These are phyloP conservation scores for Sterrhoptilus dennistouni DNA, from an alignment of 2,113 vertebrate species.

Conservation along the genomic window DNA sequence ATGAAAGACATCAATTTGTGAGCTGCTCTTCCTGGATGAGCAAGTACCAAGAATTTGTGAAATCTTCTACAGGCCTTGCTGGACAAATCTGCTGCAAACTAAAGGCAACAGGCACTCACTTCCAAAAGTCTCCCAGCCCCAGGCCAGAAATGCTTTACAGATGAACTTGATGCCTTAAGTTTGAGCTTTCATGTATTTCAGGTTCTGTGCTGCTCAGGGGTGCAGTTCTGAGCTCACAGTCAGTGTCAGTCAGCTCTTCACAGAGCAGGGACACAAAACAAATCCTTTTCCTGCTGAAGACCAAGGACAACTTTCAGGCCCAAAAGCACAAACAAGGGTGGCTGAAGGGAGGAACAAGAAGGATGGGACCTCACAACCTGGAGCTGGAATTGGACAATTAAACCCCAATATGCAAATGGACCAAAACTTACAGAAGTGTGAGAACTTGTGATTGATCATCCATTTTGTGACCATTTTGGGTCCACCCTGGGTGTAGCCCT, in stretches of 20 bases:
- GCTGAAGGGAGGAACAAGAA: not conserved
- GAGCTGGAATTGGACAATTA: not conserved
- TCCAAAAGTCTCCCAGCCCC: not conserved
- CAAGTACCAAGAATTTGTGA: rapidly evolving
- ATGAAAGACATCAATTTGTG: not conserved
- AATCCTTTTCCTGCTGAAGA: not conserved
- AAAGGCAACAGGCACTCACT: not conserved
- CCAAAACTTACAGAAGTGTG: not conserved
- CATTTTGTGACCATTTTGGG: not conserved
- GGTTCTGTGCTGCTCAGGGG: not conserved
- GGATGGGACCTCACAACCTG: not conserved
- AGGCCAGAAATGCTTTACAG: not conserved
- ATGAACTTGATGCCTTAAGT: not conserved
- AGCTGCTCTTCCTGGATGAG: not conserved
- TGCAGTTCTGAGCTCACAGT: not conserved
- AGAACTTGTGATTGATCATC: rapidly evolving
- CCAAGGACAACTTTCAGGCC: not conserved
- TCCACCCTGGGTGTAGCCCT: not conserved
- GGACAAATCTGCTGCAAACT: not conserved
- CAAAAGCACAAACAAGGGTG: not conserved
- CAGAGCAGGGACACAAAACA: not conserved
- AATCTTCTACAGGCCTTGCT: not conserved
- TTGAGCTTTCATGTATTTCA: not conserved
- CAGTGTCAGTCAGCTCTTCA: not conserved
- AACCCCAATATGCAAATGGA: not conserved